Evolutionary conservation across 2,888 invertebrate genomes (phyloP), one percentile per base, ranked within the genome.

Genomic region (Tillus elongatus): DNA sequence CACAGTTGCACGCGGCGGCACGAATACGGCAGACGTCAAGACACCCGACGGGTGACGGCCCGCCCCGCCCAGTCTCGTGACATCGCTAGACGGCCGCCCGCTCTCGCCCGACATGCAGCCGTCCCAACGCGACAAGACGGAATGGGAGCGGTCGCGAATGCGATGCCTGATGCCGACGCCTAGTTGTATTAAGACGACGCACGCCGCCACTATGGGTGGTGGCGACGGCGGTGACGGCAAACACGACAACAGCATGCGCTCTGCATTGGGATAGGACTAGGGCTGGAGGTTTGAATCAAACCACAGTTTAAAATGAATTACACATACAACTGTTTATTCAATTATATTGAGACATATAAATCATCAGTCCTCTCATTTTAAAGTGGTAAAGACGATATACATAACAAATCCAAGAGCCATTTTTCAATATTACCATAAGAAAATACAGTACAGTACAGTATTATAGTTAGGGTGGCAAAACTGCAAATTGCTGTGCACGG

Each of bases 291-390:
- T n/a, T n/a, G n/a, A 49, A 52, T 40, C 37, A 52, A 56, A 48
- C 37, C 32, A 57, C 60, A 59, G 60, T 64, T 65, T 57, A 58
- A 63, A 62, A 63, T 65, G 62, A 71, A 71, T 71, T 73, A 73
- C 72, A 73, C 72, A 73, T 73, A 73, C 72, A 73, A 73, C 72
- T 73, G 72, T 73, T 73, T 73, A 73, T 74, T 19, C 24, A 19
- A 19, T 19, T 19, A 19, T 19, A n/a, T 19, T 73, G 71, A 73
- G 73, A 73, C 73, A 73, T 71, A 68, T 61, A 63, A 63, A 66
- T 64, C 64, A 63, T 64, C 66, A 66, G 65, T 66, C 65, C 61
- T 64, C 56, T 59, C 53, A 53, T 54, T 54, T 51, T 53, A 54
- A 45, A 53, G 55, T 55, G 54, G 52, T 8, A 6, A 8, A 19